Conservation (phyloP, 2,113 vertebrate species). For the Rattus rattus region DNA sequence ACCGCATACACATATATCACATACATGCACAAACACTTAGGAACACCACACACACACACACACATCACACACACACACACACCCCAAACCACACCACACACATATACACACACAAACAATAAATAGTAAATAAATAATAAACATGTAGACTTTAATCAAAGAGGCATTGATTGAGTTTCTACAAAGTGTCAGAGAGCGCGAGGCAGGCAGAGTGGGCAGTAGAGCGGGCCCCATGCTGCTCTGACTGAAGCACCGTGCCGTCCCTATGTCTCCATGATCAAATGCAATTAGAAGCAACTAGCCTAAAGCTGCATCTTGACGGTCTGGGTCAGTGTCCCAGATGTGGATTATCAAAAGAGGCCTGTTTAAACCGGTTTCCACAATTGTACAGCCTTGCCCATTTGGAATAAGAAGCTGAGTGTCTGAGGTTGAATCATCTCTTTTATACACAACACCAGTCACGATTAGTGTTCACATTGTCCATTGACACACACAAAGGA, state of each 20-base stretch:
- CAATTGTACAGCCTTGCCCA: constrained; percentile 1
- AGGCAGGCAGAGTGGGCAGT: neutral
- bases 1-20: no score
- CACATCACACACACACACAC: neutral
- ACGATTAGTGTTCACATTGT: constrained; percentile 69
- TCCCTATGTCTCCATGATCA: neutral
- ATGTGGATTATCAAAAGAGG: constrained; percentile 71
- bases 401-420: constrained; percentile 68
- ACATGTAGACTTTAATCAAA: neutral
- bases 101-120: neutral
- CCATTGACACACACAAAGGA: constrained; percentile 70
- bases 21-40: neutral
- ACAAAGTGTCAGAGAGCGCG: neutral
- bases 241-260: neutral
- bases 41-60: neutral
- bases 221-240: no score
- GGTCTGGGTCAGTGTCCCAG: constrained; percentile 61
- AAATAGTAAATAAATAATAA: neutral
- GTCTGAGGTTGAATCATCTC: constrained; percentile 73
- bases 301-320: neutral
- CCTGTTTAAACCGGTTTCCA: constrained; percentile 38
- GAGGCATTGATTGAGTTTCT: neutral
- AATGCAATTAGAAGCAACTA: neutral
- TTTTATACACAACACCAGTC: constrained; percentile 65
- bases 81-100: neutral